These are phyloP conservation scores for Pomatorhinus ruficollis DNA, from an alignment of 2,113 vertebrate species.

Conservation along the genomic window DNA sequence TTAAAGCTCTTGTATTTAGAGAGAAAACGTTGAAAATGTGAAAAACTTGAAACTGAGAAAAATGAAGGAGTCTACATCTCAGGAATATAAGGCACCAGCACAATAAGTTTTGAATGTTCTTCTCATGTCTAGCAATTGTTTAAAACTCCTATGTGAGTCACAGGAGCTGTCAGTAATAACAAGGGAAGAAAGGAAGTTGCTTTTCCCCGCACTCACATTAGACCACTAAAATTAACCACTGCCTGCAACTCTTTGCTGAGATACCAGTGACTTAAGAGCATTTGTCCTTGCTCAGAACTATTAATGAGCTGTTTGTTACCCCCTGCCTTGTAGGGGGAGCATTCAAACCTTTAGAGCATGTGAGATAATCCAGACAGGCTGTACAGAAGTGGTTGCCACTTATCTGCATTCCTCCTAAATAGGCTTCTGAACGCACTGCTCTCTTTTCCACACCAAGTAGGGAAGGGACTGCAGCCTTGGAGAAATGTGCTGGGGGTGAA, in stretches of 20 bases:
- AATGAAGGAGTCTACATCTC: background rate
- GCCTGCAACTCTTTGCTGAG: background rate
- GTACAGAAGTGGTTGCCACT: conserved; percentile 40
- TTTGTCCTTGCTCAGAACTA: conserved; percentile 20
- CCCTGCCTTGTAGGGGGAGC: background rate
- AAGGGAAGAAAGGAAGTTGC: conserved; percentile 7
- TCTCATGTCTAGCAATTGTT: background rate
- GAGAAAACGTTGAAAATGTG: background rate
- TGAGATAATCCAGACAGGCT: conserved; percentile 61
- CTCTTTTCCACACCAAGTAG: conserved; percentile 66
- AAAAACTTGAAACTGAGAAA: background rate
- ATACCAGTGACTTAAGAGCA: background rate
- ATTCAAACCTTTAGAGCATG: background rate
- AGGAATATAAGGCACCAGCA: background rate
- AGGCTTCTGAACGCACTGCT: background rate
- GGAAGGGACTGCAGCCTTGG: conserved; percentile 31
- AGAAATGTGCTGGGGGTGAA: background rate
- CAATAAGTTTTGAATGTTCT: background rate
- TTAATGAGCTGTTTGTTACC: conserved; percentile 52
- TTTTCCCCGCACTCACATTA: background rate
- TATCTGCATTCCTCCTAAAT: conserved; percentile 64
- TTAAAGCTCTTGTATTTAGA: background rate
- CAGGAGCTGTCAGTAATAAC: background rate
- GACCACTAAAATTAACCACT: background rate
- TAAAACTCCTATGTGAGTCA: background rate